Evolutionary conservation across 2,797 vertebrate genomes (phyloP).

Genomic region (Pseudopleuronectes americanus): DNA sequence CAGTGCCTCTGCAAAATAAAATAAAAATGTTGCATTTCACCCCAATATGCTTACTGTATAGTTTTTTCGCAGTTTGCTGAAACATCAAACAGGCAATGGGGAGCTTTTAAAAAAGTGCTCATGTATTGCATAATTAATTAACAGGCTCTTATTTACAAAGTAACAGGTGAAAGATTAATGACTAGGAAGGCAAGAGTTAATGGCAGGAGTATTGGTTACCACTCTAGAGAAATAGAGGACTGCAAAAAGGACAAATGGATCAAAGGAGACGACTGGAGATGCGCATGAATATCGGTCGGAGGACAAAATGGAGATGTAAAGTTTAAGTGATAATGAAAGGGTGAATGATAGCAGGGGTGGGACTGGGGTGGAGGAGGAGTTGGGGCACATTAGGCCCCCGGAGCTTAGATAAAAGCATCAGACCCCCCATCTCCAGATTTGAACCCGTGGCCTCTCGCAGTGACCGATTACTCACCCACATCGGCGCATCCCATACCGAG

Average conservation of each 20-base stretch:
- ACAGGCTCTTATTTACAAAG: slow-evolving; percentile 61
- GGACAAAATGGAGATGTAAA: slow-evolving; percentile 27
- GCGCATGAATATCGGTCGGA: slow-evolving; percentile 25
- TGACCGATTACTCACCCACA: slow-evolving; percentile 87
- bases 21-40: slow-evolving; percentile 15
- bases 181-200: slow-evolving; percentile 10
- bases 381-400: neutral
- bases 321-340: slow-evolving; percentile 47
- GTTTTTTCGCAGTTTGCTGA: slow-evolving; percentile 29
- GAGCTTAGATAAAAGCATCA: slow-evolving; percentile 59
- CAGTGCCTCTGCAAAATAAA: slow-evolving; percentile 32
- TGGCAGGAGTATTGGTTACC: slow-evolving; percentile 30
- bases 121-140: slow-evolving; percentile 66
- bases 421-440: slow-evolving; percentile 65
- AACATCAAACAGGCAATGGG: slow-evolving; percentile 12
- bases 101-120: slow-evolving; percentile 42
- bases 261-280: slow-evolving; percentile 14
- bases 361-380: slow-evolving; percentile 15
- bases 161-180: slow-evolving; percentile 53
- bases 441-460: slow-evolving; percentile 66
- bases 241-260: slow-evolving; percentile 18
- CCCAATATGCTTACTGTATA: neutral
- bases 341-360: slow-evolving; percentile 47
- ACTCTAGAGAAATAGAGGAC: slow-evolving; percentile 1
- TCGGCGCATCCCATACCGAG: slow-evolving; percentile 94